These are phyloP conservation scores for Palythoa caribaeorum DNA, from an alignment of 92 coral and sea anemone species.

Conservation along the genomic window DNA sequence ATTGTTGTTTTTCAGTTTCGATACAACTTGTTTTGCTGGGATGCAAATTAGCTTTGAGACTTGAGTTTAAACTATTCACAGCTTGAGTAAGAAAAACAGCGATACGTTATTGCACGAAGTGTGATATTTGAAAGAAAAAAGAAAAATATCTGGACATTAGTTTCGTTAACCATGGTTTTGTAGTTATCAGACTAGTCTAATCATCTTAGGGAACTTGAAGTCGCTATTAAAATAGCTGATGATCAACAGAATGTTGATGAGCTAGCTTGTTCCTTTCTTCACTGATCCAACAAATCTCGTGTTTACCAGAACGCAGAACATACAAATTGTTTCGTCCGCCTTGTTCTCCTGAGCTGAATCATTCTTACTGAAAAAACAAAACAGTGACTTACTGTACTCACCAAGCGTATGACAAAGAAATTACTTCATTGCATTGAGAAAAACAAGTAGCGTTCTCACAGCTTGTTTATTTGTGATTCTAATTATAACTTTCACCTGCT, in stretches of 20 bases:
- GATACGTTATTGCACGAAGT: too few species aligned
- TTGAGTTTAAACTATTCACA: background rate
- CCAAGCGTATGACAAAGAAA: background rate
- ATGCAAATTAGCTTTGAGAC: background rate
- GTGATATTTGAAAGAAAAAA: background rate
- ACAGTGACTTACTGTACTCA: background rate
- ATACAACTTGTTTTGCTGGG: background rate
- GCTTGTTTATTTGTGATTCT: constrained; percentile 3
- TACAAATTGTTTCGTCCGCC: background rate
- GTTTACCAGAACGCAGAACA: background rate
- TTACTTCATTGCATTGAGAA: background rate
- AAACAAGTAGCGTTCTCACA: background rate
- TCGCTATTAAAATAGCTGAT: background rate
- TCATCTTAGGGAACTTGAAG: background rate
- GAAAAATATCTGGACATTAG: background rate
- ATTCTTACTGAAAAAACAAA: background rate
- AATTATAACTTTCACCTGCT: constrained; percentile 7
- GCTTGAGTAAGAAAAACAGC: background rate
- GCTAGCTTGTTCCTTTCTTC: background rate
- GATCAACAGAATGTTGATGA: background rate
- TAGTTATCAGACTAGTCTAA: background rate
- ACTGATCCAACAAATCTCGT: background rate
- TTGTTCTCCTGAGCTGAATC: background rate
- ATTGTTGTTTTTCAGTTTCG: background rate
- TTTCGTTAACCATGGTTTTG: background rate